phyloP scores from a whole-genome alignment of 2,888 invertebrate genomes.

The Tinea pellionella region DNA sequence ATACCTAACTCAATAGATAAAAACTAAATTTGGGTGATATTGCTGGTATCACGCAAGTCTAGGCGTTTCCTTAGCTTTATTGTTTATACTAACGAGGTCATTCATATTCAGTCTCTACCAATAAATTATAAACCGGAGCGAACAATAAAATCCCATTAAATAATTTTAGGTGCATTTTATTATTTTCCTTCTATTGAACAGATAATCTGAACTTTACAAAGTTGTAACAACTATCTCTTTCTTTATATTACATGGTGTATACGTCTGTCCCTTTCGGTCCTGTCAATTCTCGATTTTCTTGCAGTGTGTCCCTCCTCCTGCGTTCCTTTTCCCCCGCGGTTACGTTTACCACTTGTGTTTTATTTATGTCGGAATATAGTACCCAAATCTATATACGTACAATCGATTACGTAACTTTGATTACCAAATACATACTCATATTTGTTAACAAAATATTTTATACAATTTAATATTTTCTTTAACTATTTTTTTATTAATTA shows the following conservation, averaged over 20 bases:
- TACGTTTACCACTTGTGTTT: neutral
- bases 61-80: neutral
- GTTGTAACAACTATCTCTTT: neutral
- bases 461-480: no score
- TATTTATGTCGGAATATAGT: neutral
- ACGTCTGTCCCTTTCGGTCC: neutral
- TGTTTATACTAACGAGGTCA: neutral
- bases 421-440: no score
- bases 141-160: neutral
- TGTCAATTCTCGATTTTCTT: conserved; percentile 3
- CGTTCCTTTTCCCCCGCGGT: neutral
- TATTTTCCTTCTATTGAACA: conserved; percentile 40
- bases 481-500: no score
- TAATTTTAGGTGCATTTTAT: conserved; percentile 48
- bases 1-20: no score
- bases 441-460: no score
- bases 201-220: conserved; percentile 1
- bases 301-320: neutral
- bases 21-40: no score
- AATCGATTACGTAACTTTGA: no score
- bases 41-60: no score
- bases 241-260: neutral
- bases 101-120: neutral
- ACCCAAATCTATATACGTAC: no score
- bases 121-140: neutral